Evolutionary conservation across 2,888 invertebrate genomes (phyloP).

Genomic region (Drosophila parthenogenetica): DNA sequence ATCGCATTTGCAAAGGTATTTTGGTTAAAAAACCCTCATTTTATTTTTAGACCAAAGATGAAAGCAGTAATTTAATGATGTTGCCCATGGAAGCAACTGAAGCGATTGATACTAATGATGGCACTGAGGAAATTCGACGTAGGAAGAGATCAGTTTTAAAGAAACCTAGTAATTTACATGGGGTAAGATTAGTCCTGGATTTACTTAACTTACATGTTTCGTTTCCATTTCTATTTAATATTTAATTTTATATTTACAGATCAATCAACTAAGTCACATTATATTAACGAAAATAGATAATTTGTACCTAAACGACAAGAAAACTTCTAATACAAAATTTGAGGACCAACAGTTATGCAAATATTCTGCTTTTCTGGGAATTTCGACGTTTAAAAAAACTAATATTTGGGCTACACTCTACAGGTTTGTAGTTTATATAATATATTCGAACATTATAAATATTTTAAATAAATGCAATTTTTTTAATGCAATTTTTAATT

Average conservation of each 20-base stretch:
- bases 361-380: background rate
- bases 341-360: conserved; percentile 3
- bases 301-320: conserved; percentile 1
- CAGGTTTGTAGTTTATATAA: conserved; percentile 2
- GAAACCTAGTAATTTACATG: conserved; percentile 1
- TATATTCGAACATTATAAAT: no score
- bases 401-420: conserved; percentile 10
- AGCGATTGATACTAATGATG: conserved; percentile 44
- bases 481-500: no score
- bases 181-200: conserved; percentile 13
- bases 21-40: background rate
- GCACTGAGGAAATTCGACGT: conserved; percentile 74
- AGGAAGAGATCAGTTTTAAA: conserved; percentile 54
- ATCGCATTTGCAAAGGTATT: no score
- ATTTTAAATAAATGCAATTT: no score
- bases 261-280: conserved; percentile 9
- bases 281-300: conserved; percentile 8
- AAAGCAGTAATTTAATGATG: conserved; percentile 79
- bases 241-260: background rate
- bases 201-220: no score
- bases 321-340: background rate
- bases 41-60: background rate
- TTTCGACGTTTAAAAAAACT: background rate
- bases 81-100: conserved; percentile 83
- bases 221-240: no score